phyloP scores from a whole-genome alignment of 1,140 invertebrate species.

The Zelostemma sp. region DNA sequence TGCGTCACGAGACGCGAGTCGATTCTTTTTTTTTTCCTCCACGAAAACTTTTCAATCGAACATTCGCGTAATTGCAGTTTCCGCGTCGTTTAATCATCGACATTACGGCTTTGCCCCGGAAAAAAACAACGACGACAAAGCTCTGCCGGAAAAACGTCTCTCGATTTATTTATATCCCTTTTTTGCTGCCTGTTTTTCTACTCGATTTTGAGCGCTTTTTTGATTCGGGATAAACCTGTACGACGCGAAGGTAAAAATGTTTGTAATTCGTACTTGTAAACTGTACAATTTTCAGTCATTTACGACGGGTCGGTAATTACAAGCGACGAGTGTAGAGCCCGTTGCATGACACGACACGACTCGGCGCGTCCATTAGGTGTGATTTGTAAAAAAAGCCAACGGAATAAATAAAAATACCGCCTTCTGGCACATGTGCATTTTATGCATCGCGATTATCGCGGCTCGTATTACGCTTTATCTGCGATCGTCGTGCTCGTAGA shows the following conservation, averaged over 20 bases:
- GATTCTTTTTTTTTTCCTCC: background rate
- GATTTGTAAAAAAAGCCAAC: no score
- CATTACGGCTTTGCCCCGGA: background rate
- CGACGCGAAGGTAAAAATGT: background rate
- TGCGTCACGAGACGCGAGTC: background rate
- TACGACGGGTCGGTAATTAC: background rate
- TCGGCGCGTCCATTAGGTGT: no score
- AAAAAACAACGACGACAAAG: background rate
- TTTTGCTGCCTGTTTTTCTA: background rate
- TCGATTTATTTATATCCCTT: background rate
- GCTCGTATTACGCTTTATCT: conserved; percentile 4
- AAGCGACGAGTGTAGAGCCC: background rate
- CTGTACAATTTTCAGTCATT: conserved; percentile 5
- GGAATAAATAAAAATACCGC: background rate
- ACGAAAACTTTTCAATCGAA: conserved; percentile 7
- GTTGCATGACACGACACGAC: background rate
- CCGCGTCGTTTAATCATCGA: conserved; percentile 1
- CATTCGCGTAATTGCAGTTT: conserved; percentile 8
- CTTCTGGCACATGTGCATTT: background rate
- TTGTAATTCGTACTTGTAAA: background rate
- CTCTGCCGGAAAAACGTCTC: background rate
- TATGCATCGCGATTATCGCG: background rate
- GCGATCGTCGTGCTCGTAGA: background rate
- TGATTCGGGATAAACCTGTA: background rate
- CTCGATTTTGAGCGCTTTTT: no score